Conservation (phyloP, 2,888 invertebrate genomes). For the Dilophus febrilis region DNA sequence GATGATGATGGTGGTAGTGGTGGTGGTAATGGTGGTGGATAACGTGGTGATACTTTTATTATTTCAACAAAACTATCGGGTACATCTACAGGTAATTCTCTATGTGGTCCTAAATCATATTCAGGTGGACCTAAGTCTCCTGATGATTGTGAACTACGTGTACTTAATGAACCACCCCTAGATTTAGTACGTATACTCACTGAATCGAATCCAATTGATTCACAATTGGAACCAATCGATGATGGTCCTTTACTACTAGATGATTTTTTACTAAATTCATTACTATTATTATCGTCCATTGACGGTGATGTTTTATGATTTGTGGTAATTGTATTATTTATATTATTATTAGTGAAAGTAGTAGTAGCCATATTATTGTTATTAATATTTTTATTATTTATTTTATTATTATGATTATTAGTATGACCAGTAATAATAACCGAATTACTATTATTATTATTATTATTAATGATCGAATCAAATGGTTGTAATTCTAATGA, state of each 20-base stretch:
- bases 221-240: conserved; percentile 13
- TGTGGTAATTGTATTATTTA: no score
- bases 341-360: conserved; percentile 1
- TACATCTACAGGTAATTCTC: conserved; percentile 72
- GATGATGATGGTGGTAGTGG: conserved; percentile 23
- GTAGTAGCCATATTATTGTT: neutral
- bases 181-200: conserved; percentile 20
- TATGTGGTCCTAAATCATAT: conserved; percentile 26
- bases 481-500: conserved; percentile 19
- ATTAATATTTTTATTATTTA: neutral
- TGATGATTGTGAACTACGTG: conserved; percentile 19
- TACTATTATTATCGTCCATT: conserved; percentile 7
- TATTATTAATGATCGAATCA: conserved; percentile 11
- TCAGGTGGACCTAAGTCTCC: conserved; percentile 22
- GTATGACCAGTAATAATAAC: neutral
- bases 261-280: conserved; percentile 7
- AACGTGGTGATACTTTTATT: conserved; percentile 56
- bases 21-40: conserved; percentile 34
- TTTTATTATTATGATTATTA: conserved; percentile 11
- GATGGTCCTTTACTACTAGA: conserved; percentile 18
- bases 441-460: conserved; percentile 10
- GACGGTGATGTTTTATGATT: conserved; percentile 6
- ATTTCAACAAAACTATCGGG: conserved; percentile 75
- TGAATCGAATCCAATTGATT: conserved; percentile 22
- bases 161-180: conserved; percentile 19